These are phyloP conservation scores for Chloroceryle amazona DNA, from an alignment of 2,797 vertebrate genomes.

Conservation along the genomic window DNA sequence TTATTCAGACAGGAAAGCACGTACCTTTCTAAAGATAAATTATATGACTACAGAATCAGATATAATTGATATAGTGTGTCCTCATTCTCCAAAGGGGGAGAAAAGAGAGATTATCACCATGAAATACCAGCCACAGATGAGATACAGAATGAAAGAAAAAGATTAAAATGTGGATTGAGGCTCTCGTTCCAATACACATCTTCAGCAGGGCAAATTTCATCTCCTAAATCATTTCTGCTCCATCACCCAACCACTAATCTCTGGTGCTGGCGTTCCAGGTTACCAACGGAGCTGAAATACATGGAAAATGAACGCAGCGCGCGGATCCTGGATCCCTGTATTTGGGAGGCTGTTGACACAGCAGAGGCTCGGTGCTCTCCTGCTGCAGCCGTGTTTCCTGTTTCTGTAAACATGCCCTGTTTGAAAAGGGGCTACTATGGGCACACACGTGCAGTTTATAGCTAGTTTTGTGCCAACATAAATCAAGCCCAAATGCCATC, in stretches of 20 bases:
- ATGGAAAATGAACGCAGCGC: constrained; percentile 33
- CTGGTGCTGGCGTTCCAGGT: constrained; percentile 25
- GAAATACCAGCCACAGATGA: constrained; percentile 2
- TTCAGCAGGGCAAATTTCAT: neutral
- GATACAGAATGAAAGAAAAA: neutral
- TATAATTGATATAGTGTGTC: neutral
- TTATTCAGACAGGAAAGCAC: neutral
- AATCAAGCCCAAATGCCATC: constrained; percentile 75
- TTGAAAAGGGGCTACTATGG: constrained; percentile 64
- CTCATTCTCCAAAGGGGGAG: neutral
- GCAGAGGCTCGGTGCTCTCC: constrained; percentile 52
- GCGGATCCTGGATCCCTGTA: constrained; percentile 75
- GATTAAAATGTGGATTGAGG: constrained; percentile 3
- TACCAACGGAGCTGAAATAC: neutral
- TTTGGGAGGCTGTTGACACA: constrained; percentile 73
- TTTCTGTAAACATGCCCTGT: constrained; percentile 72
- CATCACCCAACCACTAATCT: neutral
- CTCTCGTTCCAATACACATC: neutral
- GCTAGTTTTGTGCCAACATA: constrained; percentile 68
- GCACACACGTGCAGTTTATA: constrained; percentile 69
- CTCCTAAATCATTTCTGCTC: constrained; percentile 30
- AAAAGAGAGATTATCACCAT: neutral
- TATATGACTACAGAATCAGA: neutral
- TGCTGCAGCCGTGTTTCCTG: constrained; percentile 62
- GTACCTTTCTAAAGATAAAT: neutral